Percentiles rank a stretch among this genome's conserved stretches.
Conservation (phyloP, 2,797 vertebrate species). For the Rhinophrynus dorsalis region DNA sequence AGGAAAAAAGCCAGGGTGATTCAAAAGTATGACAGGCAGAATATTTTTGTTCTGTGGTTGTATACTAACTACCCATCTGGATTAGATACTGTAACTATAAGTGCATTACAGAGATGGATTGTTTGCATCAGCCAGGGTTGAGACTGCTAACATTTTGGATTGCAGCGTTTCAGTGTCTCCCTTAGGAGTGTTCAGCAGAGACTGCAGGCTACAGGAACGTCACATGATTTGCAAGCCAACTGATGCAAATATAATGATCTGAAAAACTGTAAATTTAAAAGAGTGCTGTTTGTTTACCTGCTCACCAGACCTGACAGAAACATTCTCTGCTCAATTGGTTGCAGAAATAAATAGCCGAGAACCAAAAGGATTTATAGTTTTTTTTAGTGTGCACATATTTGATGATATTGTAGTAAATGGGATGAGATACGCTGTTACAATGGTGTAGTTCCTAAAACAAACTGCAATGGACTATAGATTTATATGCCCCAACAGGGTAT, state of each 20-base stretch:
- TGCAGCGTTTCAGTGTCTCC: slow-evolving; percentile 34
- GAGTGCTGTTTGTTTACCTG: background rate
- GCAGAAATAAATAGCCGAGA: no score
- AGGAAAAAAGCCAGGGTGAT: no score
- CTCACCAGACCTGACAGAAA: background rate
- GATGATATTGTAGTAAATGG: no score
- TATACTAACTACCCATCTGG: slow-evolving; percentile 25
- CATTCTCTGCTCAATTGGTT: no score
- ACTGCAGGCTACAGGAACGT: slow-evolving; percentile 26
- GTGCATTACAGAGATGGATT: slow-evolving; percentile 27
- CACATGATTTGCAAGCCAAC: slow-evolving; percentile 16
- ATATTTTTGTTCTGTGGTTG: slow-evolving; percentile 3
- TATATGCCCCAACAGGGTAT: no score
- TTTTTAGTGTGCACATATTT: no score
- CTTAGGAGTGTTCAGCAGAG: slow-evolving; percentile 35
- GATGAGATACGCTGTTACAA: no score
- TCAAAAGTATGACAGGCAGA: no score
- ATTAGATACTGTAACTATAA: slow-evolving; percentile 32
- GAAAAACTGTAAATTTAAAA: background rate
- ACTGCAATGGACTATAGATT: no score
- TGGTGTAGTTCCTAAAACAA: no score
- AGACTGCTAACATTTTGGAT: slow-evolving; percentile 22
- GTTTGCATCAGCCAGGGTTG: slow-evolving; percentile 40
- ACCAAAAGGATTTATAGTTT: no score
- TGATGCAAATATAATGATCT: slow-evolving; percentile 33